phyloP scores from a whole-genome alignment of 2,797 vertebrate species.

The Argya squamiceps region DNA sequence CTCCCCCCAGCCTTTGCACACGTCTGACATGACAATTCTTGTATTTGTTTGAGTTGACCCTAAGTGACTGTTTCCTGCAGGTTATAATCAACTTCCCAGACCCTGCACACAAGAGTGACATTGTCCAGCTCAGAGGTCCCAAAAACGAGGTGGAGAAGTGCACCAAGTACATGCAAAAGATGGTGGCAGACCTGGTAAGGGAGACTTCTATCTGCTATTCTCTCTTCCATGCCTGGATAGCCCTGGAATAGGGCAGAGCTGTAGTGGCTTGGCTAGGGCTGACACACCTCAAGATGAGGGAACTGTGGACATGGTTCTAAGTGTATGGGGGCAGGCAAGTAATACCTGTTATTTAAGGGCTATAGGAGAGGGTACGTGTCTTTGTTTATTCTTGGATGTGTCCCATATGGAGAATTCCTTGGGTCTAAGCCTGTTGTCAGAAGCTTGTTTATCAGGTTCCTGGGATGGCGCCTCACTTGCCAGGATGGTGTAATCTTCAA shows the following conservation, averaged over 20 bases:
- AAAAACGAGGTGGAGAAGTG: slow-evolving; percentile 98
- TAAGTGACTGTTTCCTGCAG: slow-evolving; percentile 66
- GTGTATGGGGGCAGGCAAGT: not conserved
- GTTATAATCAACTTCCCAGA: slow-evolving; percentile 99
- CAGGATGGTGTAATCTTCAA: not conserved
- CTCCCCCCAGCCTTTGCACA: not conserved
- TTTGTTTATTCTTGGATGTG: not conserved
- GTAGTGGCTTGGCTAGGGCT: not conserved
- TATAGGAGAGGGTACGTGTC: not conserved
- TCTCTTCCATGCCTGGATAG: not conserved
- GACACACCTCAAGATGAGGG: not conserved
- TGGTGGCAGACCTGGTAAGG: slow-evolving; percentile 92
- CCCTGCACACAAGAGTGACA: slow-evolving; percentile 94
- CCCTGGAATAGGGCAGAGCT: not conserved
- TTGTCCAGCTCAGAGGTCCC: slow-evolving; percentile 94
- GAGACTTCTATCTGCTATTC: not conserved
- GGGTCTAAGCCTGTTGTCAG: not conserved
- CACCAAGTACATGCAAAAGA: slow-evolving; percentile 96
- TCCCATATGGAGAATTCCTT: not conserved
- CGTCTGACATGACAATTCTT: not conserved
- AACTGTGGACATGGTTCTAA: not conserved
- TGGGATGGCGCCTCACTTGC: not conserved
- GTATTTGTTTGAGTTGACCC: not conserved
- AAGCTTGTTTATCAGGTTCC: not conserved
- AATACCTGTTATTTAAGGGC: not conserved